Evolutionary conservation across 2,888 invertebrate genomes (phyloP).

Genomic region (Synergus gifuensis): DNA sequence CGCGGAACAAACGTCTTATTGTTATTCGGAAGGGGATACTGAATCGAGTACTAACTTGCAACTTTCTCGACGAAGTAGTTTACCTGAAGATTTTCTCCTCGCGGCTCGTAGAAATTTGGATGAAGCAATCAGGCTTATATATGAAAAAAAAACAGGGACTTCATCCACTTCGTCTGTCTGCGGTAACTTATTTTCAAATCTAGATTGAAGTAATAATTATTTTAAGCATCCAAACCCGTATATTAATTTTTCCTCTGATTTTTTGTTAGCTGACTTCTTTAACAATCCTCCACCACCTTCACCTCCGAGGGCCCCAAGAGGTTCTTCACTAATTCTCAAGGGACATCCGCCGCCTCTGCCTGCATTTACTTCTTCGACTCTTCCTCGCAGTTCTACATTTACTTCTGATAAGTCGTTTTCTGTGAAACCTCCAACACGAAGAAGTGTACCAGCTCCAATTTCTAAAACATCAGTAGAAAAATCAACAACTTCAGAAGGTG

Average conservation of each 20-base stretch:
- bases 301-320: conserved; percentile 23
- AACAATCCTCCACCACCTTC: conserved; percentile 49
- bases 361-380: too few species aligned
- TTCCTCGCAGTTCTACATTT: conserved; percentile 39
- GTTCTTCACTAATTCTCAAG: conserved; percentile 18
- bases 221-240: not conserved
- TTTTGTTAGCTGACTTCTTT: conserved; percentile 48
- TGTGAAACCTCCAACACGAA: not conserved
- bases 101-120: conserved; percentile 51
- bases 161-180: not conserved
- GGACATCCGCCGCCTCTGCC: conserved; percentile 39
- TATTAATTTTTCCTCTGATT: too few species aligned
- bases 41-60: too few species aligned
- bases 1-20: too few species aligned
- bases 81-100: too few species aligned
- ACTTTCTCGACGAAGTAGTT: too few species aligned
- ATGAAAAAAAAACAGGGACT: not conserved
- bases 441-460: not conserved
- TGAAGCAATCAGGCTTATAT: conserved; percentile 50
- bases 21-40: too few species aligned
- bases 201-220: not conserved
- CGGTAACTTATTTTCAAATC: not conserved
- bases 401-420: not conserved
- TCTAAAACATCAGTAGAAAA: conserved; percentile 1
- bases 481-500: not conserved